A percentile compares a stretch with the other conserved stretches of the same genome.
Conservation (phyloP, 2,888 invertebrate species). For the Amiota communis region DNA sequence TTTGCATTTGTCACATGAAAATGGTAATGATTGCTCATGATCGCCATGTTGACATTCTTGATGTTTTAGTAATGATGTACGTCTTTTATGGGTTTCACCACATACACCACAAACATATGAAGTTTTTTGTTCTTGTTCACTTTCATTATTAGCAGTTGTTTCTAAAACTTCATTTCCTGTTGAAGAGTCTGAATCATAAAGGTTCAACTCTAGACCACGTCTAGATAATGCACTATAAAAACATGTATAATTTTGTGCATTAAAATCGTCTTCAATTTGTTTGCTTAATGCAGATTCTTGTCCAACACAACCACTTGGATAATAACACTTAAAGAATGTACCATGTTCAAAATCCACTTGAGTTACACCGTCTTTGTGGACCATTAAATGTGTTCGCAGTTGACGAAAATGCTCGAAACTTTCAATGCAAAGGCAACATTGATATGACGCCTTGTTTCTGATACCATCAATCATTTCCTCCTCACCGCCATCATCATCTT, state of each 20-base stretch:
- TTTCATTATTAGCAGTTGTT: constrained; percentile 51
- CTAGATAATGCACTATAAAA: constrained; percentile 67
- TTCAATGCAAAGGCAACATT: constrained; percentile 60
- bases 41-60: constrained; percentile 60
- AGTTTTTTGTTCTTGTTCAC: constrained; percentile 11
- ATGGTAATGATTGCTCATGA: constrained; percentile 67
- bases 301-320: constrained; percentile 37
- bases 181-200: constrained; percentile 70
- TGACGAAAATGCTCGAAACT: constrained; percentile 48
- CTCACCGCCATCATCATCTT: neutral
- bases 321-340: constrained; percentile 49
- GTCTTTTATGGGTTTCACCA: constrained; percentile 45
- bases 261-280: constrained; percentile 54
- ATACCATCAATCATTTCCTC: neutral
- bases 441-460: constrained; percentile 21
- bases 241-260: constrained; percentile 53
- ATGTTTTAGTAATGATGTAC: constrained; percentile 59
- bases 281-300: constrained; percentile 43
- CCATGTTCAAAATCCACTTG: constrained; percentile 54
- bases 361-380: constrained; percentile 55
- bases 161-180: constrained; percentile 42
- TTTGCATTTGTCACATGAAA: constrained; percentile 74
- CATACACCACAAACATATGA: constrained; percentile 64
- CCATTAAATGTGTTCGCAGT: constrained; percentile 57
- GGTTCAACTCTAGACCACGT: constrained; percentile 66